Base-by-base conservation (phyloP, 2,797 vertebrate species). In the Melanotaenia maccullochi region DNA sequence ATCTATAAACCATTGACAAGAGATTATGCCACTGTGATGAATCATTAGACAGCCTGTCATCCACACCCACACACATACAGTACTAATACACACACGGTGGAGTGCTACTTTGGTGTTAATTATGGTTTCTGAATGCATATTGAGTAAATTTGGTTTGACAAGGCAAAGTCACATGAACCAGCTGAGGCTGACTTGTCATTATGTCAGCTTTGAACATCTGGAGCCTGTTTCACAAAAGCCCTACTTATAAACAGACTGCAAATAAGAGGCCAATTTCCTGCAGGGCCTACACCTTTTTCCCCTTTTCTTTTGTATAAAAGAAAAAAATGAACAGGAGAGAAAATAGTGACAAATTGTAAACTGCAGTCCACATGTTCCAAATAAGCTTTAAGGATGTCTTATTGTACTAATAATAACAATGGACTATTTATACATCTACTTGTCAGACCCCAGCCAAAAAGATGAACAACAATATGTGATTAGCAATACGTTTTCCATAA, bases 171-270 rank as follows among this genome's bases (percentile, higher is more conserved):
- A 64, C 71, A 75, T 77, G 42, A 71, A 66, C 38, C 60, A 54
- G 13, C 33, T 68, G 66, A 76, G 68, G 65, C 38, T 35, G 42
- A 74, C 61, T 70, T 79, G 78, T 78, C 71, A 82, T 73, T 76
- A 73, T 76, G 68, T 81, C 24, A 67, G 60, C 70, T 69, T 36
- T 36, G 65, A 87, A 77, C 62, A 84, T 85, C 83, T 84, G 81
- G 70, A 75, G 60, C 13, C 32, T 25, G 40, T 58, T 75, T 76
- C 9, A 64, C 60, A 57, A 60, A 70, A 73, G 60, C 30, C 40
- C 5, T 35, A 22, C 42, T 64, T 62, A 25, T 52, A 70, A 42
- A 76, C 59, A 73, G 28, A 42, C 56, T 66, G 33, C 42, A 75
- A 68, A 79, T 64, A 30, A 30, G 28, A 79, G 55, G 70, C 57